Conservation (phyloP, 2,113 vertebrate genomes). For the Plecturocebus donacophilus region DNA sequence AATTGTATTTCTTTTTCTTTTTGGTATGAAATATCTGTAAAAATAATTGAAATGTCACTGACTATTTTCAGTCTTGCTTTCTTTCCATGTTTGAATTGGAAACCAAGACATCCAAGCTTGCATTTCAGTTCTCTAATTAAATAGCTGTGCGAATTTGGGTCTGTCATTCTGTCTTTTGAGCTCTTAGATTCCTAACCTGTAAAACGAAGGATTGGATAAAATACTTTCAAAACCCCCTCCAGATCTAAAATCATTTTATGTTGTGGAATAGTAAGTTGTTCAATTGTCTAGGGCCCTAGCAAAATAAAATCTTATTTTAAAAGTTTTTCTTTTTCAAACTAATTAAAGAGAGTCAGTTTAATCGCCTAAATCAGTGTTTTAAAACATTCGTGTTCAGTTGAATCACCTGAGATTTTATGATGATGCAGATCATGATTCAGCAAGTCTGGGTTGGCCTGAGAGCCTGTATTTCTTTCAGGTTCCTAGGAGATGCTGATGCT, state of each 20-base stretch:
- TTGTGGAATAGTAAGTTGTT: neutral
- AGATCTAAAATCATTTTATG: neutral
- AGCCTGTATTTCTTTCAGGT: neutral
- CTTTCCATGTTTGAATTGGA: neutral
- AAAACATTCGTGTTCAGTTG: neutral
- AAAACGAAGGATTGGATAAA: neutral
- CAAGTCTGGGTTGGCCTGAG: neutral
- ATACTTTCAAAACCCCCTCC: neutral
- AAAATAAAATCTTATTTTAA: constrained; percentile 34
- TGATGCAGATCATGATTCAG: neutral
- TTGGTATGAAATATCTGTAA: neutral
- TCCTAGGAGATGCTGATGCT: neutral
- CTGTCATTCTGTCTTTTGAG: neutral
- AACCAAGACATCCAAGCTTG: neutral
- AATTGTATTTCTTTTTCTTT: neutral
- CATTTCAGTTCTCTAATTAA: neutral
- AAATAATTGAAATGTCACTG: neutral
- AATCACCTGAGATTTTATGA: neutral
- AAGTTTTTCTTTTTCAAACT: neutral
- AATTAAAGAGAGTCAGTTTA: neutral
- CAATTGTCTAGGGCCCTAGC: neutral
- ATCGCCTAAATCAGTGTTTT: neutral
- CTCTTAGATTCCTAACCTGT: neutral
- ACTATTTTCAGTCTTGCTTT: neutral
- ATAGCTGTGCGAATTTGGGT: neutral